Conservation (phyloP, 2,113 vertebrate species). For the Xiphophorus maculatus region DNA sequence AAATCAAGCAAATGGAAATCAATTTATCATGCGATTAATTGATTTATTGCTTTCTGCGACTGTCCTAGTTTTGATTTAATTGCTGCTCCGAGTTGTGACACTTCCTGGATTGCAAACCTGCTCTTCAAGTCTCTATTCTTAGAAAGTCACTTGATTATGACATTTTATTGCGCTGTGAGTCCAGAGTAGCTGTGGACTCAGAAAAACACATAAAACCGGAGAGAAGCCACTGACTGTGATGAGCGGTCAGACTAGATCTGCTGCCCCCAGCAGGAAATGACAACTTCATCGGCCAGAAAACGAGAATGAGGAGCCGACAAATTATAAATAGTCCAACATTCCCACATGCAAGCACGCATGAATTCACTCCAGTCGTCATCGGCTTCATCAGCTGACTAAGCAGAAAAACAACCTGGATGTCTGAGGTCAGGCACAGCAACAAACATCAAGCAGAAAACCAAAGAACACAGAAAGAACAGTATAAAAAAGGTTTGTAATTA, state of each 20-base stretch:
- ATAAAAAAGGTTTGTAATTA: neutral
- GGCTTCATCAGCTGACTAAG: slow-evolving; percentile 30
- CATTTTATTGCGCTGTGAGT: neutral
- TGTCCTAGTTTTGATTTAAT: too few species aligned
- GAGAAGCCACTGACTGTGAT: too few species aligned
- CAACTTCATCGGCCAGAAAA: neutral
- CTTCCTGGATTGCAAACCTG: too few species aligned
- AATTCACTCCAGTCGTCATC: slow-evolving; percentile 32
- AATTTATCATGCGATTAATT: too few species aligned
- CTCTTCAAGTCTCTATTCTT: too few species aligned
- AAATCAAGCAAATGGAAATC: too few species aligned
- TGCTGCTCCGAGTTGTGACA: too few species aligned
- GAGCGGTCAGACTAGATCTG: too few species aligned
- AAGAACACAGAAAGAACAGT: neutral
- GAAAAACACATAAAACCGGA: neutral
- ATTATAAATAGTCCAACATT: neutral
- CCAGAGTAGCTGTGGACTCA: neutral
- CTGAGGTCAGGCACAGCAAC: neutral
- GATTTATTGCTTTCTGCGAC: too few species aligned
- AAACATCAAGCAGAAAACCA: neutral
- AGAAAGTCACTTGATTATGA: too few species aligned
- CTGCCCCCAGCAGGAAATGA: neutral
- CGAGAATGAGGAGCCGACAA: neutral
- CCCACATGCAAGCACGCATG: neutral
- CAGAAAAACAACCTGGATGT: slow-evolving; percentile 1